Percentiles rank a stretch among this genome's conserved stretches.
phyloP scores from a whole-genome alignment of 2,797 vertebrate genomes.

The Zenarchopterus dispar region DNA sequence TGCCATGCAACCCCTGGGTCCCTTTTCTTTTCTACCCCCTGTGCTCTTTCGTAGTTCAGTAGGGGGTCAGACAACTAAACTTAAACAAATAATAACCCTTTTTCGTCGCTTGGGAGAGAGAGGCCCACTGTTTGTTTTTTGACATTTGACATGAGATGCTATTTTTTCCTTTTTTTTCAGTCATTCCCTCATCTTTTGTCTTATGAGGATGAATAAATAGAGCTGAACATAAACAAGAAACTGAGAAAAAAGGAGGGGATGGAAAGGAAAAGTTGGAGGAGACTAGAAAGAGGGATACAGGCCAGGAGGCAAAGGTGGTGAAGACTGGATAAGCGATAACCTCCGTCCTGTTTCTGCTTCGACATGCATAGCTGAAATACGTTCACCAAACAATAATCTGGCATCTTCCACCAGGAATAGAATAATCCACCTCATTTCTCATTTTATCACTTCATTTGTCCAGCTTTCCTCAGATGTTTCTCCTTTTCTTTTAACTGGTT shows the following conservation, averaged over 20 bases:
- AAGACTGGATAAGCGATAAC: conserved; percentile 66
- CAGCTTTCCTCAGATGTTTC: conserved; percentile 23
- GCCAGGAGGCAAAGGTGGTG: too few relatives aligned
- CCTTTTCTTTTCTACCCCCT: conserved; percentile 25
- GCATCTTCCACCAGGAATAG: conserved; percentile 3
- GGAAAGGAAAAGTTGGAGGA: background rate
- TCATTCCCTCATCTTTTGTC: conserved; percentile 31
- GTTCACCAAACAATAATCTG: conserved; percentile 34
- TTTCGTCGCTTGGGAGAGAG: conserved; percentile 21
- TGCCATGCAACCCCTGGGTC: conserved; percentile 4
- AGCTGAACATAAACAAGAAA: background rate
- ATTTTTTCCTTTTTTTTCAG: conserved; percentile 36
- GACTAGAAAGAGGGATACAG: background rate
- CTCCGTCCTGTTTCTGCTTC: conserved; percentile 67
- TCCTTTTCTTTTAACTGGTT: conserved; percentile 37
- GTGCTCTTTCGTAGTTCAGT: conserved; percentile 60
- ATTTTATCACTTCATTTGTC: background rate
- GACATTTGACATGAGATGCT: conserved; percentile 60
- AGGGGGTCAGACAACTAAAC: conserved; percentile 50
- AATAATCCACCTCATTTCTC: background rate
- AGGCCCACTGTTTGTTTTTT: conserved; percentile 30
- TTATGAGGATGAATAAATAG: background rate
- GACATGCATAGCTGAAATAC: conserved; percentile 78
- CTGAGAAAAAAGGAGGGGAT: background rate
- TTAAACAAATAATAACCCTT: conserved; percentile 46